A percentile compares a stretch with the other conserved stretches of the same genome.
These are phyloP conservation scores for Sebastes matsubarae DNA, from an alignment of 2,797 vertebrate genomes.

Conservation along the genomic window DNA sequence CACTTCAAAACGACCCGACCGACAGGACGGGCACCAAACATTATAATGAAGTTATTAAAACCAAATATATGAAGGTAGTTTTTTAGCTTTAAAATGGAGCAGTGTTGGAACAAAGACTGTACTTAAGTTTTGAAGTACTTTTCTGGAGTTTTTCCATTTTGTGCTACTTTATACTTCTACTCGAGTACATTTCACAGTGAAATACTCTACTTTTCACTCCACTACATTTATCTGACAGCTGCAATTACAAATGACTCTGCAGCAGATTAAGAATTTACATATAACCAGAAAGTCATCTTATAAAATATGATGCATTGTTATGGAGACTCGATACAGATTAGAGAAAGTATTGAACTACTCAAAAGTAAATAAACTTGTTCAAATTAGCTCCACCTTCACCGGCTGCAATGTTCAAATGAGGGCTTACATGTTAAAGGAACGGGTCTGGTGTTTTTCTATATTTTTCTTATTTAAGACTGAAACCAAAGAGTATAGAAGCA, in stretches of 20 bases:
- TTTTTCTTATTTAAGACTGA: not conserved
- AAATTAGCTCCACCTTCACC: not conserved
- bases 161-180: not conserved
- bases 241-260: not conserved
- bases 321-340: too few relatives aligned
- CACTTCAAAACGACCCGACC: not conserved
- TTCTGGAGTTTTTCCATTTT: not conserved
- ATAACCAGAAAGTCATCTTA: not conserved
- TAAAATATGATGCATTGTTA: not conserved
- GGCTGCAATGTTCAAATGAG: not conserved
- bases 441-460: too few relatives aligned
- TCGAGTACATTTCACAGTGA: not conserved
- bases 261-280: not conserved
- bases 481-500: not conserved
- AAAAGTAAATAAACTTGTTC: not conserved
- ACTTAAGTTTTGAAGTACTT: not conserved
- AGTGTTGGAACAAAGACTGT: not conserved
- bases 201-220: not conserved
- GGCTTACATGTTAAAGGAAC: too few relatives aligned
- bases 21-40: not conserved
- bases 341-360: not conserved
- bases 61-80: not conserved
- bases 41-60: not conserved
- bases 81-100: not conserved
- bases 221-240: not conserved